phyloP scores from a whole-genome alignment of 1,140 invertebrate species.

The Macrocentrus cingulum region DNA sequence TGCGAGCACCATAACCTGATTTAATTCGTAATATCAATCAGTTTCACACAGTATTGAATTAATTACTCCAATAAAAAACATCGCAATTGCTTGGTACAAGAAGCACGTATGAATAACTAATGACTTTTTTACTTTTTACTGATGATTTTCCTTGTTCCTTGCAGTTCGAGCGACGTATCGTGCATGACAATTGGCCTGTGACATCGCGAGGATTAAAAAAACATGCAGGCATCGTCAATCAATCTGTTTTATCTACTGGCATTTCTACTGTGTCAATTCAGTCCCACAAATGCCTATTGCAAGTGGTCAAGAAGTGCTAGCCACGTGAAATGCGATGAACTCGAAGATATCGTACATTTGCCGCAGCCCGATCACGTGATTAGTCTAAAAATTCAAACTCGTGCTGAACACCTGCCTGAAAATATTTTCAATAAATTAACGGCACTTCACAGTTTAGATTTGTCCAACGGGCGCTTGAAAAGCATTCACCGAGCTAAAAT shows the following conservation, averaged over 20 bases:
- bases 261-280: constrained; percentile 31
- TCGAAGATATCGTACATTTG: too few relatives aligned
- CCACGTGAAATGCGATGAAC: too few relatives aligned
- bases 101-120: constrained; percentile 6
- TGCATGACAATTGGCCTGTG: neutral
- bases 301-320: too few relatives aligned
- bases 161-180: neutral
- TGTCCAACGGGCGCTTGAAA: constrained; percentile 41
- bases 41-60: neutral
- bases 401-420: constrained; percentile 26
- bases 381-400: constrained; percentile 29
- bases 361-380: too few relatives aligned
- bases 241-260: constrained; percentile 38
- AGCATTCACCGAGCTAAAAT: constrained; percentile 42
- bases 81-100: constrained; percentile 5
- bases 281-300: constrained; percentile 26
- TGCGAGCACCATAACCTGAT: neutral
- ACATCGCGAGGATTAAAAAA: neutral
- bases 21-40: neutral
- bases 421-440: constrained; percentile 38
- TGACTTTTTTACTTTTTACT: neutral
- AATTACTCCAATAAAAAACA: neutral
- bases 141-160: neutral
- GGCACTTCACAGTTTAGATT: constrained; percentile 42
- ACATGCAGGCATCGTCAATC: constrained; percentile 10